Evolutionary conservation across 1,140 invertebrate genomes (phyloP), one percentile per base, ranked within the genome.

Genomic region (Drosophila lacertosa): DNA sequence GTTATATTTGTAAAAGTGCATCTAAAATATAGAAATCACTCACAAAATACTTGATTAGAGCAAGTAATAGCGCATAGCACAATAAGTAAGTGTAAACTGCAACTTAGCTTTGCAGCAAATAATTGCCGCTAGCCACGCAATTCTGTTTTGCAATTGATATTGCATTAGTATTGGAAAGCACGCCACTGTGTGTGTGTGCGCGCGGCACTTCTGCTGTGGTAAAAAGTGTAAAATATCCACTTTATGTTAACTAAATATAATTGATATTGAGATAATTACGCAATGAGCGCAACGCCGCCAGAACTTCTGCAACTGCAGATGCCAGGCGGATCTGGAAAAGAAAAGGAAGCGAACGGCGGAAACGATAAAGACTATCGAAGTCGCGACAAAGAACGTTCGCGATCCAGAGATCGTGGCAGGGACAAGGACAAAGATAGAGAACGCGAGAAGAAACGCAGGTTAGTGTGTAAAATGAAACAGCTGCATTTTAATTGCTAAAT

Each of bases 381-480:
- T 35, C 60, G 63, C 20, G 80, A 84, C 48, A 88, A 88, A 47
- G 81, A 86, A 33, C 83, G 83, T 33, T 90, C 89, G 3, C 80
- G 81, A 39, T 90, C 89, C 10, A 82, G 67, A 35, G 81, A 88
- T 42, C 81, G 82, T 10, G 60, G 91, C 18, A 91, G 92, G 16
- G 92, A 93, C n/a, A 90, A 92, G 51, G 92, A 92, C 9, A 69
- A 90, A 15, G 92, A 93, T 20, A 80, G 81, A 26, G 92, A 92
- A 29, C 90, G 92, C 79, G 63, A 93, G 91, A 72, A 92, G 89
- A 92, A 92, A 47, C 54, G 66, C 11, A 81, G 75, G 82, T 86
- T 3, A 45, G 77, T 18, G 13, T 10, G 0, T 13, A n/a, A 9
- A 32, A 6, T 11, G 1, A 4, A 3, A 10, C 10, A 15, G 2